A percentile compares a stretch with the other conserved stretches of the same genome.
Conservation (phyloP, 1,140 invertebrate genomes). For the Drosophila sp. region DNA sequence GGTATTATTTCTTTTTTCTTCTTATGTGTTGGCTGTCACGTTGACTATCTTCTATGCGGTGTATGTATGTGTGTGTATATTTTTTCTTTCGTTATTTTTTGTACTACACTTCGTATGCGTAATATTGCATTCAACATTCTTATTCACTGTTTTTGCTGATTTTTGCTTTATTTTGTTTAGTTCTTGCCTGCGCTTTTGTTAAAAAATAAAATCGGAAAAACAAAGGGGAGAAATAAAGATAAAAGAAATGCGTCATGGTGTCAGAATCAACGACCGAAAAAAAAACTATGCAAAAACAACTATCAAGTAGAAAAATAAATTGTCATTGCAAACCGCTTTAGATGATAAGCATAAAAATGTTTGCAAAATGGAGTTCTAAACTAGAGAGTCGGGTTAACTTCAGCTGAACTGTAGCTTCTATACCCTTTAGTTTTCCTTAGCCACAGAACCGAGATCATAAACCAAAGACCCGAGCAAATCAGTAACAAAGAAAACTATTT, state of each 20-base stretch:
- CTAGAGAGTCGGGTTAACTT: conserved; percentile 32
- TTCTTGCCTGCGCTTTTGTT: conserved; percentile 60
- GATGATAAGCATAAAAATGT: conserved; percentile 64
- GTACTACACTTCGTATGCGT: conserved; percentile 73
- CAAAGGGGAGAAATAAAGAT: conserved; percentile 1
- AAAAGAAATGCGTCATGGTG: conserved; percentile 12
- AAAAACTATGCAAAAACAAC: conserved; percentile 22
- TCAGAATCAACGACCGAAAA: conserved; percentile 15
- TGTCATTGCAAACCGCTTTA: conserved; percentile 47
- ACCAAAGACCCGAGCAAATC: too few species aligned
- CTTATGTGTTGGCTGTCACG: conserved; percentile 59
- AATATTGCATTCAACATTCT: conserved; percentile 69
- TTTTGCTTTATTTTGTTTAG: conserved; percentile 19
- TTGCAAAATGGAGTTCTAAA: conserved; percentile 27
- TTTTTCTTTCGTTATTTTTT: conserved; percentile 41
- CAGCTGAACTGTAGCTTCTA: neutral
- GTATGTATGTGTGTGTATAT: neutral
- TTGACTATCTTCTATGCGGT: conserved; percentile 61
- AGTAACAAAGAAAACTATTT: too few species aligned
- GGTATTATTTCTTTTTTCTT: conserved; percentile 23
- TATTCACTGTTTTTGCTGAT: conserved; percentile 16
- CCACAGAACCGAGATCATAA: too few species aligned
- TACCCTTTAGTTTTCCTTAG: neutral
- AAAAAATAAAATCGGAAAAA: conserved; percentile 33
- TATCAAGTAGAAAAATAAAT: conserved; percentile 60